Base-by-base conservation (phyloP, 30 jellyfish, hydroid and myxozoan species). In the Sanderia malayensis region DNA sequence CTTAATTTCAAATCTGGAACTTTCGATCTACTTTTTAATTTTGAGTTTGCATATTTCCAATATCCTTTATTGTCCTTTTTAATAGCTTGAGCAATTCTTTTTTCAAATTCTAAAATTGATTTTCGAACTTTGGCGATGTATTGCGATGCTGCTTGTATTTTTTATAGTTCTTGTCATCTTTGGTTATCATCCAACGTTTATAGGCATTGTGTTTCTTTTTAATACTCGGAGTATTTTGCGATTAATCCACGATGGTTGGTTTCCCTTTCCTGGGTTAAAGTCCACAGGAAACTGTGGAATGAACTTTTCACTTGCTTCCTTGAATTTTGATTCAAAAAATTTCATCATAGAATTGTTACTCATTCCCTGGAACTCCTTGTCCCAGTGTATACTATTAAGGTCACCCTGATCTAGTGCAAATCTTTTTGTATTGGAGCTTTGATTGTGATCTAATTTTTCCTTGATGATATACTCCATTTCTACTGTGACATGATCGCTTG, bases 401-500 rank as follows among this genome's bases (percentile, higher is more conserved):
- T 63, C 76, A 8, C 71, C 71, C 46, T 45, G 71, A 59, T 59
- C 71, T 4, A 23, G 46, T 29, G 71, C 71, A 29, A 23, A 59
- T 59, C 71, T 8, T 29, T 59, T 59, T 29, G 71, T 10, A 63
- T 63, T 59, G 7, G 76, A 32, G 44, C 57, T 37, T 29, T 31
- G 58, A 31, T 63, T 63, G 46, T 63, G 59, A 23, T 63, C 57
- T 63, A 31, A 23, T 11, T 23, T 31, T 11, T n/a, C 76, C 29
- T 63, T 37, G 30, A 63, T 31, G 28, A 37, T 63, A 31, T 63
- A 13, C 46, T 26, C 76, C 76, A 63, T 26, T 37, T 63, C 58
- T 23, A 63, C 59, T 18, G 76, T 23, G 58, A 63, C 57, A 37
- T 63, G 76, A 32, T 63, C 76, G 46, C 76, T 63, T 63, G 76